phyloP scores from a whole-genome alignment of 1,140 invertebrate species.

The Berghia stephanieae region DNA sequence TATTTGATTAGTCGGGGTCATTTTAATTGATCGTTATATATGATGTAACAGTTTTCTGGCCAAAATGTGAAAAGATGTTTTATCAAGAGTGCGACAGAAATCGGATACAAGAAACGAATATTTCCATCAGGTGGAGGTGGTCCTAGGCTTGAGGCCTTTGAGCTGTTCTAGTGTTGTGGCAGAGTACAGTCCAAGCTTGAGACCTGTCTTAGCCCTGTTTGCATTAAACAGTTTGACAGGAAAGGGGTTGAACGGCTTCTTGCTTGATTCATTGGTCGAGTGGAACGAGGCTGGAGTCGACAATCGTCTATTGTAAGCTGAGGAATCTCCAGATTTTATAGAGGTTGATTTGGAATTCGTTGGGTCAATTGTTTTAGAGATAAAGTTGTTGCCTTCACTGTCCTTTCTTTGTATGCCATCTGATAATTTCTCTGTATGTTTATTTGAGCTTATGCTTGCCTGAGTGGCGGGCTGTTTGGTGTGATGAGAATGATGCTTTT shows the following conservation, averaged over 20 bases:
- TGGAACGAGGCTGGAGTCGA: neutral
- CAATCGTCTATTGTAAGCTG: neutral
- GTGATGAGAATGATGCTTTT: no score
- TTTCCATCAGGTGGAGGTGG: conserved; percentile 31
- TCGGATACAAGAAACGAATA: neutral
- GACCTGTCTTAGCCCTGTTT: conserved; percentile 49
- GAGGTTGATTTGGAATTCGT: neutral
- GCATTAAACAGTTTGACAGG: conserved; percentile 51
- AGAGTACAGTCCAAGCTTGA: conserved; percentile 58
- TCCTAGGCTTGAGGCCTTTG: conserved; percentile 30
- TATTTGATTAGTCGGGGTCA: neutral
- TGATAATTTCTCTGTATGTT: no score
- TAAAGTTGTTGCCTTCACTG: neutral
- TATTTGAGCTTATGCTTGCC: no score
- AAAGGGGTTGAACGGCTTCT: conserved; percentile 54
- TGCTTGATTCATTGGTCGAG: conserved; percentile 21
- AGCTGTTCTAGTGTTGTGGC: conserved; percentile 40
- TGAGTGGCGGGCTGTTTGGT: no score
- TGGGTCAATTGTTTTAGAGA: conserved; percentile 4
- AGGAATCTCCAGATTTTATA: neutral
- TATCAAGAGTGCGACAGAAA: neutral
- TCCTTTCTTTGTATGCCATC: neutral
- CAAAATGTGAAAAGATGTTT: neutral
- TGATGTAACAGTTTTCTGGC: no score
- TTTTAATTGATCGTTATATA: neutral